Conservation (phyloP, 2,888 invertebrate species). For the Baccha elongata region DNA sequence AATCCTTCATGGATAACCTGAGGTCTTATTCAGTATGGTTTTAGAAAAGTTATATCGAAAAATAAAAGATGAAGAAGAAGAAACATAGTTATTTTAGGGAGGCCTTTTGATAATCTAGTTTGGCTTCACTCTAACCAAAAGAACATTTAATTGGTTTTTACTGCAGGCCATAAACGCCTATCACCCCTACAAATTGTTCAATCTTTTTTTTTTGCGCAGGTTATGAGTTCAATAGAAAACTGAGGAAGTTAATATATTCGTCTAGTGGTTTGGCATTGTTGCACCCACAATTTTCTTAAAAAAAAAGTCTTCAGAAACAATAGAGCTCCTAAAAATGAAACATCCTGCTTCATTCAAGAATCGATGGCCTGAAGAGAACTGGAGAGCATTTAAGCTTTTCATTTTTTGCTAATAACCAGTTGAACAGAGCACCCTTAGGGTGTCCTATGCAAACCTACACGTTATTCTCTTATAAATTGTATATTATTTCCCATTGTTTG, state of each 20-base stretch:
- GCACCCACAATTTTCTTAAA: conserved; percentile 24
- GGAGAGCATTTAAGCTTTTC: conserved; percentile 12
- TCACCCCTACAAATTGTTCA: too few relatives aligned
- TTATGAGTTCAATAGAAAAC: conserved; percentile 2
- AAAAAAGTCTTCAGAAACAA: conserved; percentile 31
- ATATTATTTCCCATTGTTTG: neutral
- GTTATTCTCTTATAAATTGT: neutral
- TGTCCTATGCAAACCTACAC: neutral
- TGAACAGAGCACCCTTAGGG: conserved; percentile 13
- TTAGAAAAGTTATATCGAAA: too few relatives aligned
- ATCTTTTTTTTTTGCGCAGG: too few relatives aligned
- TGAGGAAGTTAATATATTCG: conserved; percentile 56
- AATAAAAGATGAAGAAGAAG: too few relatives aligned
- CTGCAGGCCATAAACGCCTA: too few relatives aligned
- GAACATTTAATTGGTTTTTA: too few relatives aligned
- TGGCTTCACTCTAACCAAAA: too few relatives aligned
- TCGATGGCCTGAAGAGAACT: conserved; percentile 8
- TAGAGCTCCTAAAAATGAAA: conserved; percentile 24
- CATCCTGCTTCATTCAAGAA: conserved; percentile 33
- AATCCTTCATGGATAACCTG: too few relatives aligned
- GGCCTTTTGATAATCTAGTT: too few relatives aligned
- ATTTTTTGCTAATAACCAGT: conserved; percentile 45
- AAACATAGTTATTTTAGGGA: too few relatives aligned
- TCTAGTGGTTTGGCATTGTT: conserved; percentile 40
- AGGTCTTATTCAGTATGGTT: too few relatives aligned